Percentiles rank a stretch among this genome's conserved stretches.
Evolutionary conservation across 2,888 invertebrate species (phyloP).

Genomic region (Heteromurus nitidus): DNA sequence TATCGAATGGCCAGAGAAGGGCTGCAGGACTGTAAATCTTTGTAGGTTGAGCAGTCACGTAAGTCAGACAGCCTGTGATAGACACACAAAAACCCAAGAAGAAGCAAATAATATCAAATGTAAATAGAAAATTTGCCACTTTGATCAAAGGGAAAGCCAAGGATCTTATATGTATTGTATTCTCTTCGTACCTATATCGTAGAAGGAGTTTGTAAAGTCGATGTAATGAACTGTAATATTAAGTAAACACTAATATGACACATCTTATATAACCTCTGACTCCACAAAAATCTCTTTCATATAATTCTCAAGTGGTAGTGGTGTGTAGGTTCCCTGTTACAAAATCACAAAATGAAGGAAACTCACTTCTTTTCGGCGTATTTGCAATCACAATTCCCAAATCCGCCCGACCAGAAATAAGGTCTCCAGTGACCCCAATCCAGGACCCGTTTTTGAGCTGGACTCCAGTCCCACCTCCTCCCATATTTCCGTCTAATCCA

Average conservation of each 20-base stretch:
- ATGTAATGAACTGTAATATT: slow-evolving; percentile 43
- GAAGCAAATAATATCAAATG: slow-evolving; percentile 20
- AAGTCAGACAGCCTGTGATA: slow-evolving; percentile 65
- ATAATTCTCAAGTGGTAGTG: too few species aligned
- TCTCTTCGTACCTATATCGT: slow-evolving; percentile 40
- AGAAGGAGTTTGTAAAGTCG: slow-evolving; percentile 61
- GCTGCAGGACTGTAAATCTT: slow-evolving; percentile 58
- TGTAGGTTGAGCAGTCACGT: slow-evolving; percentile 62
- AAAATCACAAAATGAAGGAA: too few species aligned
- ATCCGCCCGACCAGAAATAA: slow-evolving; percentile 51
- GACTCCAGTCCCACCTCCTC: slow-evolving; percentile 66
- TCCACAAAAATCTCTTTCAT: too few species aligned
- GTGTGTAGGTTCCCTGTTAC: too few species aligned
- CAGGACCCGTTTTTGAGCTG: slow-evolving; percentile 65
- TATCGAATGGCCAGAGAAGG: slow-evolving; percentile 62
- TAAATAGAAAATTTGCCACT: not conserved
- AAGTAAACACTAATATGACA: too few species aligned
- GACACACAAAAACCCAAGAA: too few species aligned
- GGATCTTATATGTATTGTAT: slow-evolving; percentile 34
- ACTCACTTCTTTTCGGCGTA: slow-evolving; percentile 63
- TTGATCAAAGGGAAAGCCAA: slow-evolving; percentile 21
- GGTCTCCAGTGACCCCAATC: slow-evolving; percentile 65
- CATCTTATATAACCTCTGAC: too few species aligned
- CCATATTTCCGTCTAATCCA: slow-evolving; percentile 45
- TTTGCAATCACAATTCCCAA: slow-evolving; percentile 62